phyloP scores from a whole-genome alignment of 2,113 vertebrate species.

The Sturnus vulgaris region DNA sequence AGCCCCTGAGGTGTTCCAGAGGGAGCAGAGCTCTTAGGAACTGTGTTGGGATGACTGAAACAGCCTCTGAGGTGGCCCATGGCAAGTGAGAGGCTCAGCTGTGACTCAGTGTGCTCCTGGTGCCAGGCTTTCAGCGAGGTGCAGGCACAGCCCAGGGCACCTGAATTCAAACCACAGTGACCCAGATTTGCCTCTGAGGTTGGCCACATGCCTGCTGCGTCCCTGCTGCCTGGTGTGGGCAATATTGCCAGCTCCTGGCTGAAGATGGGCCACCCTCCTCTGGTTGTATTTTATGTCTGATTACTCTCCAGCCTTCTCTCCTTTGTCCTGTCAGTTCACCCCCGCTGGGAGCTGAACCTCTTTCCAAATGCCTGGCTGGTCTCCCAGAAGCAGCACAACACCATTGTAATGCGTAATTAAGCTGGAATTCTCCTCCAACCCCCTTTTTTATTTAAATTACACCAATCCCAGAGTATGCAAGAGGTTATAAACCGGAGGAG shows the following conservation, averaged over 20 bases:
- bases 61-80: not conserved
- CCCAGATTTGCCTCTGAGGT: not conserved
- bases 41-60: not conserved
- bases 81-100: not conserved
- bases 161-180: not conserved
- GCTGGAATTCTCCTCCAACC: conserved; percentile 42
- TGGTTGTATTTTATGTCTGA: not conserved
- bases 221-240: not conserved
- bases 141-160: not conserved
- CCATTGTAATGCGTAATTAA: conserved; percentile 51
- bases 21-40: not conserved
- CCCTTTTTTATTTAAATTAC: conserved; percentile 3
- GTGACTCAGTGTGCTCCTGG: not conserved
- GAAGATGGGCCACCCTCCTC: conserved; percentile 26
- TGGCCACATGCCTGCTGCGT: not conserved
- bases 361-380: conserved; percentile 62
- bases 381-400: conserved; percentile 57
- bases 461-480: not conserved
- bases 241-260: not conserved
- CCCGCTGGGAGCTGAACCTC: conserved; percentile 27
- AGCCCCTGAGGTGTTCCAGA: not conserved
- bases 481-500: not conserved
- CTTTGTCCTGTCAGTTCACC: conserved; percentile 39
- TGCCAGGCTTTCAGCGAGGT: not conserved
- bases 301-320: conserved; percentile 2